Evolutionary conservation across 2,888 invertebrate species (phyloP).

Genomic region (Mythimna vitellina): DNA sequence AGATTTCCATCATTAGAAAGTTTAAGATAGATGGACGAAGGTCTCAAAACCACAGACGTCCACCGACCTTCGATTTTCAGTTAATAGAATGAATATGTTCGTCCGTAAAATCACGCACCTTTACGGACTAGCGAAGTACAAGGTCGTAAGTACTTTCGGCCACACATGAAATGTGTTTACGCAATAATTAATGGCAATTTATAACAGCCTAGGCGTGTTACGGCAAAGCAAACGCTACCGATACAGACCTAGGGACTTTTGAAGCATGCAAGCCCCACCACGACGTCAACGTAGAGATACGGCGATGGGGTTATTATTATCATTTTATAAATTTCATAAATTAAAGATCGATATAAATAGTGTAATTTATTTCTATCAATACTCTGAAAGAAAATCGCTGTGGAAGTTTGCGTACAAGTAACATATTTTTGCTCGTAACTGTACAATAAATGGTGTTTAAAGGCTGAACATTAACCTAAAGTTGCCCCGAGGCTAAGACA

Average conservation of each 20-base stretch:
- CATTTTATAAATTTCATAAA: too few species aligned
- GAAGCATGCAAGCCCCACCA: too few species aligned
- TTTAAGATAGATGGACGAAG: conserved; percentile 1
- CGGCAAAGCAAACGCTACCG: too few species aligned
- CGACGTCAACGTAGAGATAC: too few species aligned
- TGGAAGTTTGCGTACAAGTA: background rate
- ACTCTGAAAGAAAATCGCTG: too few species aligned
- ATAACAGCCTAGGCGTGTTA: too few species aligned
- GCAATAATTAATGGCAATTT: too few species aligned
- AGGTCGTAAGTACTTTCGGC: background rate
- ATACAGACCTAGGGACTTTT: too few species aligned
- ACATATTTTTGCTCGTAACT: background rate
- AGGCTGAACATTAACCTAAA: background rate
- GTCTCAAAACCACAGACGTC: conserved; percentile 11
- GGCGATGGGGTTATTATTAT: too few species aligned
- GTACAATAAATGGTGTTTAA: background rate
- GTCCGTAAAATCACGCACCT: background rate
- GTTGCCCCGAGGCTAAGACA: background rate
- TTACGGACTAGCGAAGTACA: background rate
- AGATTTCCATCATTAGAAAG: background rate
- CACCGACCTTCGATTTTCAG: conserved; percentile 8
- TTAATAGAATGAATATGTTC: background rate
- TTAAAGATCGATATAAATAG: too few species aligned
- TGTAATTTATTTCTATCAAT: too few species aligned
- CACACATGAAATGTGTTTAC: background rate